Percentiles rank a stretch among this genome's conserved stretches.
phyloP scores from a whole-genome alignment of 2,888 invertebrate genomes.

The Netelia inedita region DNA sequence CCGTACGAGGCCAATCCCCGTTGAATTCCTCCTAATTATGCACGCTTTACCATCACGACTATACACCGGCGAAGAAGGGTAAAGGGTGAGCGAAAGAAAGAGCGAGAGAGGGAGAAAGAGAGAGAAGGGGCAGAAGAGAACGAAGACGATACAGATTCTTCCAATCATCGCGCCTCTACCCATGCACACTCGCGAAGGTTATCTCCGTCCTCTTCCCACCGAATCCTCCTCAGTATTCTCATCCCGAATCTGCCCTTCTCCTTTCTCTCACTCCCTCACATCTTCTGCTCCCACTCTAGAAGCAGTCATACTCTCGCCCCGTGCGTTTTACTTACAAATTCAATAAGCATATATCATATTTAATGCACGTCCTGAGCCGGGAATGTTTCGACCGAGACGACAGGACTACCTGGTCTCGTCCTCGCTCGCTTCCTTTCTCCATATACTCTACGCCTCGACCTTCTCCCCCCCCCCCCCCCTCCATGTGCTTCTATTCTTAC shows the following conservation, averaged over 20 bases:
- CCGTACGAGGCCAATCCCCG: slow-evolving; percentile 83
- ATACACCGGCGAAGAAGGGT: slow-evolving; percentile 57
- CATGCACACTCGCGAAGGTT: slow-evolving; percentile 49
- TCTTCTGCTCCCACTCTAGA: slow-evolving; percentile 20
- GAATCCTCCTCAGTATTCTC: slow-evolving; percentile 59
- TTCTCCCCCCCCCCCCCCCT: slow-evolving; percentile 15
- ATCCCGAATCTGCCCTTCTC: slow-evolving; percentile 47
- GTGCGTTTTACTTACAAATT: slow-evolving; percentile 83
- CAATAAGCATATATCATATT: slow-evolving; percentile 84
- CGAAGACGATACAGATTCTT: slow-evolving; percentile 69
- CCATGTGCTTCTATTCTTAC: slow-evolving; percentile 14
- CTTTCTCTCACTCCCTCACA: slow-evolving; percentile 51
- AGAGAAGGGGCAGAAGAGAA: slow-evolving; percentile 46
- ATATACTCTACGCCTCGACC: slow-evolving; percentile 29
- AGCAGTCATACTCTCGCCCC: slow-evolving; percentile 68
- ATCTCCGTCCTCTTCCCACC: slow-evolving; percentile 46
- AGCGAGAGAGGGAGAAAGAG: slow-evolving; percentile 43
- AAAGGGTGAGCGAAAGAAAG: slow-evolving; percentile 49
- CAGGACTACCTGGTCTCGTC: slow-evolving; percentile 65
- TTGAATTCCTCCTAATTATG: slow-evolving; percentile 85
- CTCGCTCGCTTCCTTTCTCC: slow-evolving; percentile 38
- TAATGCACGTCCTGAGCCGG: slow-evolving; percentile 80
- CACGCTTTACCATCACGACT: slow-evolving; percentile 83
- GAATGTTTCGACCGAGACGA: slow-evolving; percentile 73
- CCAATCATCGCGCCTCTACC: slow-evolving; percentile 69